Base-by-base conservation (phyloP, 1,140 invertebrate genomes). In the Paramacrobiotus metropolitanus region DNA sequence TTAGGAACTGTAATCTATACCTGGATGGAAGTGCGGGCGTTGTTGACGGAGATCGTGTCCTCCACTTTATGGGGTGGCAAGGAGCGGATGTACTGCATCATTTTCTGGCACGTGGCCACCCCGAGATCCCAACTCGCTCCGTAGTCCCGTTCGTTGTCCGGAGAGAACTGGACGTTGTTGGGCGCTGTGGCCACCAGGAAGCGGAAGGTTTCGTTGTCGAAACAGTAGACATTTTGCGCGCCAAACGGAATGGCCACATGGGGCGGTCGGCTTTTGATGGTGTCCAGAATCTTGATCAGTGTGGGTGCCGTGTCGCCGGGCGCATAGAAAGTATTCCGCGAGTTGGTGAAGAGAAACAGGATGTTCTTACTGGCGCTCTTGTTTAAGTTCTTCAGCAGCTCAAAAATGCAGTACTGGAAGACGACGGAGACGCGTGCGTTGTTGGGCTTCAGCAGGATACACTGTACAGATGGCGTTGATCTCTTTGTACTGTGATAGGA, bases 401-500 rank as follows among this genome's bases (percentile, higher is more conserved):
- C 66, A 18, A 60, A 31, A 21, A 66, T 66, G 45, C 66, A 67
- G 55, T 64, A 66, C 28, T 61, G 31, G 30, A 66, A 67, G 21
- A 60, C 18, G 29, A 65, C 31, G 21, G 29, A 31, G 9, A 67
- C 28, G 31, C 64, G 29, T 29, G 61, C 1, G 2, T 64, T 44
- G 28, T 63, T 68, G n/a, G 65, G 64, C 29, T 66, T 66, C 2
- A 66, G 20, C 29, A 66, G 30, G 30, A 66, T 61, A 24, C 62
- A 67, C n/a, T n/a, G n/a, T n/a, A n/a, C 34, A 40, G 21, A 66
- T 66, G 9, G 65, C 69, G 59, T 70, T 66, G 0, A 70, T 1
- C 31, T 67, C 59, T 24, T 66, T 61, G 15, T 65, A 62, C 29
- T 59, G 2, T 9, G 59, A 24, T 4, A 69, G 21, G 31, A 44